Percentiles rank a stretch among this genome's conserved stretches.
Evolutionary conservation across 2,797 vertebrate genomes (phyloP).

Genomic region (Vireo griseus): DNA sequence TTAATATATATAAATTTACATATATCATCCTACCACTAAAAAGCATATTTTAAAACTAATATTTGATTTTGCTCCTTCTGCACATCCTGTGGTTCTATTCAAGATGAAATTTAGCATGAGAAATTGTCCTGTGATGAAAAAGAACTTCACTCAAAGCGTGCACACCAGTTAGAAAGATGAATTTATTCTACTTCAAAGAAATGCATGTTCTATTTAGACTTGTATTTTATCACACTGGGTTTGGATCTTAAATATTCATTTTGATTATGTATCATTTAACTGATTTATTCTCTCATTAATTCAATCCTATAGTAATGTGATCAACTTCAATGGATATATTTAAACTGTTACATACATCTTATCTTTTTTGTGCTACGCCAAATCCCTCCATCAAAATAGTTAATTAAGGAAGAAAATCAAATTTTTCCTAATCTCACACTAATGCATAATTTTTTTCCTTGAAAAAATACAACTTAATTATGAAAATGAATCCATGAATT

Average conservation of each 20-base stretch:
- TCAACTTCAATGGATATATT: constrained; percentile 50
- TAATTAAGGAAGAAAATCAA: constrained; percentile 65
- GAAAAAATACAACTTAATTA: constrained; percentile 47
- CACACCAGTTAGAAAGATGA: constrained; percentile 17
- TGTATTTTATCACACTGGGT: constrained; percentile 46
- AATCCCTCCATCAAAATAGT: constrained; percentile 52
- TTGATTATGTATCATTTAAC: constrained; percentile 58
- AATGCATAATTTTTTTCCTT: constrained; percentile 22
- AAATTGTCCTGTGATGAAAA: constrained; percentile 37
- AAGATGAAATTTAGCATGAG: constrained; percentile 21
- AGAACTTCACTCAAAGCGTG: constrained; percentile 3
- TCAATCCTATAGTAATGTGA: constrained; percentile 44
- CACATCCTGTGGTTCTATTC: not conserved
- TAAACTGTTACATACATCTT: constrained; percentile 52
- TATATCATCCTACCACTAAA: not conserved
- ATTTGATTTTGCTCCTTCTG: constrained; percentile 24
- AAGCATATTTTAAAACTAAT: constrained; percentile 22
- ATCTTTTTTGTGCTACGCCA: constrained; percentile 21
- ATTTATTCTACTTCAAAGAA: constrained; percentile 59
- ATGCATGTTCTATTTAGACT: constrained; percentile 55
- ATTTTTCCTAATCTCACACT: constrained; percentile 41
- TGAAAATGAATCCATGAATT: constrained; percentile 31
- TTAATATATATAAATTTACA: not conserved
- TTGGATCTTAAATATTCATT: constrained; percentile 59
- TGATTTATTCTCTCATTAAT: constrained; percentile 65